phyloP scores from a whole-genome alignment of 2,888 invertebrate genomes.

The Peribatodes rhomboidaria region DNA sequence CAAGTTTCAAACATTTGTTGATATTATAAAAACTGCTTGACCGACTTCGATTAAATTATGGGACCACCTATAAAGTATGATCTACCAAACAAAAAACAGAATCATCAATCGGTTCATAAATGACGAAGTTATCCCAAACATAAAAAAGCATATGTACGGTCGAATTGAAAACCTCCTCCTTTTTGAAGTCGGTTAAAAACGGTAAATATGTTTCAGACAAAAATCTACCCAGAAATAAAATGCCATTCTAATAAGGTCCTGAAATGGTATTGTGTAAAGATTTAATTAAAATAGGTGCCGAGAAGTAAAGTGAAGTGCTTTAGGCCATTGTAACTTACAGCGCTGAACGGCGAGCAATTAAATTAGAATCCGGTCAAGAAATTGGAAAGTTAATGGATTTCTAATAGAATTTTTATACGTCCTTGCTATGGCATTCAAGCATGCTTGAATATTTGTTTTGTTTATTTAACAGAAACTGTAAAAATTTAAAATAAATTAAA shows the following conservation, averaged over 20 bases:
- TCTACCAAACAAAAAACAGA: too few relatives aligned
- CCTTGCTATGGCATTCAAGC: conserved; percentile 23
- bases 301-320: conserved; percentile 19
- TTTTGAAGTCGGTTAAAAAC: too few relatives aligned
- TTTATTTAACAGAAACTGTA: conserved; percentile 5
- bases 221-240: neutral
- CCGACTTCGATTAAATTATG: too few relatives aligned
- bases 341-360: conserved; percentile 56
- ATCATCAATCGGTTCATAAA: too few relatives aligned
- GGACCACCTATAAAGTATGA: too few relatives aligned
- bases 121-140: too few relatives aligned
- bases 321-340: conserved; percentile 58
- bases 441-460: conserved; percentile 13
- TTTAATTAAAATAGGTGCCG: conserved; percentile 12
- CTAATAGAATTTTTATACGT: conserved; percentile 53
- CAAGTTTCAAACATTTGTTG: too few relatives aligned
- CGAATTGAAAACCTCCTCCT: too few relatives aligned
- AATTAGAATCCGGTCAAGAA: conserved; percentile 57
- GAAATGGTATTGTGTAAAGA: conserved; percentile 1
- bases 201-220: neutral
- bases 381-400: conserved; percentile 67
- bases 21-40: too few relatives aligned
- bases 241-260: neutral
- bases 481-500: neutral
- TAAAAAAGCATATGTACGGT: too few relatives aligned